Evolutionary conservation across 2,888 invertebrate genomes (phyloP), one percentile per base, ranked within the genome.

Genomic region (Hyalella azteca): DNA sequence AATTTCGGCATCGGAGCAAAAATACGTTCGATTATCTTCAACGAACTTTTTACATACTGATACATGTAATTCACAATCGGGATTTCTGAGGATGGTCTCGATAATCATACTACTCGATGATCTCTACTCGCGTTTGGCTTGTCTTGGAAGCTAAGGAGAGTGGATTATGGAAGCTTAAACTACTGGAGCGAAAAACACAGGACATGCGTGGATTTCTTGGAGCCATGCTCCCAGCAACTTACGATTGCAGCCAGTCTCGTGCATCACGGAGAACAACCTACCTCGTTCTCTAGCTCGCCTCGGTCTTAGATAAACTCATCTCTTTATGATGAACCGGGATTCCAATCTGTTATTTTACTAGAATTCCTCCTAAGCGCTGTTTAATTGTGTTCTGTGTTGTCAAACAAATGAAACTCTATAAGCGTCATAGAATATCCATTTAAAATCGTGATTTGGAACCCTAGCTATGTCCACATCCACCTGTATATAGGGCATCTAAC

Each of bases 221-320:
- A 54, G 54, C 22, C 66, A 36, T 66, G 66, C 66, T 66, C 22
- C 26, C 66, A 19, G 29, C 29, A 36, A 66, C 66, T 66, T 66
- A 66, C 66, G 66, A 66, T 29, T 36, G 66, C 36, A 15, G 9
- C 36, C 29, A 66, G 66, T 66, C 66, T 29, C 66, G 66, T 66
- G 66, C 36, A 66, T 66, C 66, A 66, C 36, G 66, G 3, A n/a
- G 19, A 36, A 66, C 66, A 66, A 36, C 66, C 36, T 66, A 32
- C 66, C 19, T 29, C n/a, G 29, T 29, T 36, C 36, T 36, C 45
- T 45, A 15, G 11, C 9, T 15, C 15, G 45, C 45, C 15, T 32
- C 36, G 36, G 36, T 66, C 66, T 36, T 36, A 32, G 36, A 66
- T 66, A 66, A 66, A 66, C 29, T 66, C 36, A 19, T 66, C 29